Evolutionary conservation across 2,113 vertebrate genomes (phyloP).

Genomic region (Archilochus colubris): DNA sequence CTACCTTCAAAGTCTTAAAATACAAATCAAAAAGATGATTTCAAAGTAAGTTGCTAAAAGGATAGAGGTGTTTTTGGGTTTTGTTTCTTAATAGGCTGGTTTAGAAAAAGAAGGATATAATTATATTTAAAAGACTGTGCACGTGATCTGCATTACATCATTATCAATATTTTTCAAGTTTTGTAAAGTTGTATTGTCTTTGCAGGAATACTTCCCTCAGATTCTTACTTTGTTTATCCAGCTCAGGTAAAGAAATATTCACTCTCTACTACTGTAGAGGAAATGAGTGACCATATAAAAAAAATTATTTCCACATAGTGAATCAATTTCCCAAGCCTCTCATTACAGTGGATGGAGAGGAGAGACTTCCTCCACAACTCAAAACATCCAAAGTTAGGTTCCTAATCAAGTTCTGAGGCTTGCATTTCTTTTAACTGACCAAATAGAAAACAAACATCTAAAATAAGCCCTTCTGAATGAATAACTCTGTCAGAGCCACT

Average conservation of each 20-base stretch:
- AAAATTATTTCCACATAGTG: neutral
- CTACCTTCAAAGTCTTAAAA: neutral
- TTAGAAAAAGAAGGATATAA: neutral
- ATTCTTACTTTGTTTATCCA: neutral
- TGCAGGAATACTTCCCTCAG: neutral
- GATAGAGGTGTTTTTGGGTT: accelerated
- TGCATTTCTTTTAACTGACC: neutral
- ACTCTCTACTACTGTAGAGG: neutral
- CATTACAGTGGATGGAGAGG: neutral
- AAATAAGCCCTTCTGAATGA: neutral
- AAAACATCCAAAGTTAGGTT: neutral
- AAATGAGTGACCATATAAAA: neutral
- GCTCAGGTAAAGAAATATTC: neutral
- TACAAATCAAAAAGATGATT: neutral
- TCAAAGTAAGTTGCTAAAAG: neutral
- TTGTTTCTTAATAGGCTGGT: neutral
- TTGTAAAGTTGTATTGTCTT: neutral
- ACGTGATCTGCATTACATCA: neutral
- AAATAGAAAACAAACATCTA: neutral
- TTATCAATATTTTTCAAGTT: neutral
- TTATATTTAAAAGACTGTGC: neutral
- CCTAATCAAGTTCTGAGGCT: neutral
- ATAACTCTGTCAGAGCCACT: neutral
- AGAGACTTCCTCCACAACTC: neutral
- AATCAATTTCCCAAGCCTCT: neutral